Conservation (phyloP, 2,797 vertebrate species). For the Lophotriccus pileatus region DNA sequence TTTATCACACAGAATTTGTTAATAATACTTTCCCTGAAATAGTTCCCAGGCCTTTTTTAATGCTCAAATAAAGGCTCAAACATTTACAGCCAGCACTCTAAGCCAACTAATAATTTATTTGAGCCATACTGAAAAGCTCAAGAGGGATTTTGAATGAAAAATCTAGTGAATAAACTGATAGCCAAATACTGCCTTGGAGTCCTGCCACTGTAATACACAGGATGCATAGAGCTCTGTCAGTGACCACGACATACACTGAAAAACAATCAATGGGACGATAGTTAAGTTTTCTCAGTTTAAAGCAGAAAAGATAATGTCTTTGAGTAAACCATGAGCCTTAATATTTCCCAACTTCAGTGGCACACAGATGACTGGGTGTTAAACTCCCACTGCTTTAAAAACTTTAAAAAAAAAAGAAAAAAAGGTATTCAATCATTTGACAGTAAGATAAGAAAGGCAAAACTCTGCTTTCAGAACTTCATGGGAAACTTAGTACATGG, state of each 20-base stretch:
- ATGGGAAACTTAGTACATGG: neutral
- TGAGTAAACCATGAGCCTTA: neutral
- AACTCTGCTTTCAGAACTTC: neutral
- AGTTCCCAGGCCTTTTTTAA: slow-evolving; percentile 64
- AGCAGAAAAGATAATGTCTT: neutral
- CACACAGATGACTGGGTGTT: neutral
- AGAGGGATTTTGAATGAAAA: slow-evolving; percentile 63
- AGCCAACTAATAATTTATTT: slow-evolving; percentile 66
- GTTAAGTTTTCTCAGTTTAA: neutral
- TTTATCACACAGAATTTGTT: slow-evolving; percentile 57
- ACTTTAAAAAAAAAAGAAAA: neutral
- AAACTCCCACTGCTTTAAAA: neutral
- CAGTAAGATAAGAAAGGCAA: slow-evolving; percentile 1
- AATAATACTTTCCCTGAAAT: slow-evolving; percentile 59
- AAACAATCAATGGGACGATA: neutral
- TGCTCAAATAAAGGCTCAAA: slow-evolving; percentile 53
- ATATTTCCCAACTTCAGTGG: neutral
- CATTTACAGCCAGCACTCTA: slow-evolving; percentile 53
- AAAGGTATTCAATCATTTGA: neutral
- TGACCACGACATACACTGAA: neutral
- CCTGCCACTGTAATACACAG: slow-evolving; percentile 42
- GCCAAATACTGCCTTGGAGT: slow-evolving; percentile 57
- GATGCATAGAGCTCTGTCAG: neutral
- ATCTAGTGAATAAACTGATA: slow-evolving; percentile 58
- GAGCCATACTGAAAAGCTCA: slow-evolving; percentile 60